Evolutionary conservation across 2,797 vertebrate genomes (phyloP).

Genomic region (Uromys caudimaculatus): DNA sequence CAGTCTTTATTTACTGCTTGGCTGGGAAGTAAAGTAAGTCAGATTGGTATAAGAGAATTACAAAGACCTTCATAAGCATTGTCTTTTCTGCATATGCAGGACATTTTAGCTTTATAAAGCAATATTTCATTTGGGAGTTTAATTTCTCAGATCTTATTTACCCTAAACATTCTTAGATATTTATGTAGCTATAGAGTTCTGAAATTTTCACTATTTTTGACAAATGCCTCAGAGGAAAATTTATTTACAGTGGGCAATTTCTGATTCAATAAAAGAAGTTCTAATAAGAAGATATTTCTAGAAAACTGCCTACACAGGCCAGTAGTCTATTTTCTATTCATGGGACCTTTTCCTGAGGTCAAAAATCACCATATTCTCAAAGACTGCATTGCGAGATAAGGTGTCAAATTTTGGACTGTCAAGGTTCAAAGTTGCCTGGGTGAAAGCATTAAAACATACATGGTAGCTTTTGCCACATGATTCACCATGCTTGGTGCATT

Average conservation of each 20-base stretch:
- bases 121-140: background rate
- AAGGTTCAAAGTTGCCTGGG: background rate
- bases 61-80: background rate
- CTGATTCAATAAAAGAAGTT: background rate
- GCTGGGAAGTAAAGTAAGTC: background rate
- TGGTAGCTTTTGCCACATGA: background rate
- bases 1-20: background rate
- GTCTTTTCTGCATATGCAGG: background rate
- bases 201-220: background rate
- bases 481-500: background rate
- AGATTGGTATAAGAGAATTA: background rate
- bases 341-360: background rate
- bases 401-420: background rate
- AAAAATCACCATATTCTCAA: background rate
- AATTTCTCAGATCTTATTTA: background rate
- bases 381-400: background rate
- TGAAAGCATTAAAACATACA: background rate
- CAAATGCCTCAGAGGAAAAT: background rate
- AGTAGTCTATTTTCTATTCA: background rate
- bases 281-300: background rate
- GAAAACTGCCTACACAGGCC: background rate
- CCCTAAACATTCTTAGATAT: background rate
- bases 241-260: background rate
- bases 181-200: background rate
- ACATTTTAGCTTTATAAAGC: background rate